phyloP scores from a whole-genome alignment of 53 echinoderm and acorn worm genomes.

The Antedon mediterranea region DNA sequence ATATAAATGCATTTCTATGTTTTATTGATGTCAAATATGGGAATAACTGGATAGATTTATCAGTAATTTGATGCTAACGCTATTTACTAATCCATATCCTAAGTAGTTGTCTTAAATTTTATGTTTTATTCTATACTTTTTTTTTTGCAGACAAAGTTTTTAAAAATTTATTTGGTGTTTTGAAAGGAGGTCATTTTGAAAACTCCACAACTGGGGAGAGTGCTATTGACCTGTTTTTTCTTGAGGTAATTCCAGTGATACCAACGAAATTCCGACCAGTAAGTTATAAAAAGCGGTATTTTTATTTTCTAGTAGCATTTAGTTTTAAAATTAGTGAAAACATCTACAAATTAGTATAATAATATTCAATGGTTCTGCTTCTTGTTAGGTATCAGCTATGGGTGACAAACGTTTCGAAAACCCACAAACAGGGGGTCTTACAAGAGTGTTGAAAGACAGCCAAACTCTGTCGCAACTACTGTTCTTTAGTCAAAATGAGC shows the following conservation, averaged over 20 bases:
- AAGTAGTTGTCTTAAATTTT: too few species aligned
- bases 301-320: not conserved
- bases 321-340: too few species aligned
- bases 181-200: constrained; percentile 1
- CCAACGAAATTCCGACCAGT: constrained; percentile 90
- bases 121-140: too few species aligned
- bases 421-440: constrained; percentile 54
- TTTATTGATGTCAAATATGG: too few species aligned
- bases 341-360: too few species aligned
- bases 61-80: too few species aligned
- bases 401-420: constrained; percentile 59
- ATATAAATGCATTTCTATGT: too few species aligned
- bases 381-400: constrained; percentile 29
- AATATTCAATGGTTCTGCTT: too few species aligned
- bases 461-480: constrained; percentile 30
- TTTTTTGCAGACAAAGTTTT: constrained; percentile 10
- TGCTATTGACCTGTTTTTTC: constrained; percentile 56
- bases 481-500: not conserved
- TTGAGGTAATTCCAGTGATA: constrained; percentile 67
- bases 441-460: constrained; percentile 46
- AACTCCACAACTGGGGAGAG: constrained; percentile 1
- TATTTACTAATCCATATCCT: too few species aligned
- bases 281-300: constrained; percentile 10
- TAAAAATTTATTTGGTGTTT: constrained; percentile 23
- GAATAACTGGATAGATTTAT: too few species aligned